A percentile compares a stretch with the other conserved stretches of the same genome.
Conservation (phyloP, 2,888 invertebrate genomes). For the Eulithis prunata region DNA sequence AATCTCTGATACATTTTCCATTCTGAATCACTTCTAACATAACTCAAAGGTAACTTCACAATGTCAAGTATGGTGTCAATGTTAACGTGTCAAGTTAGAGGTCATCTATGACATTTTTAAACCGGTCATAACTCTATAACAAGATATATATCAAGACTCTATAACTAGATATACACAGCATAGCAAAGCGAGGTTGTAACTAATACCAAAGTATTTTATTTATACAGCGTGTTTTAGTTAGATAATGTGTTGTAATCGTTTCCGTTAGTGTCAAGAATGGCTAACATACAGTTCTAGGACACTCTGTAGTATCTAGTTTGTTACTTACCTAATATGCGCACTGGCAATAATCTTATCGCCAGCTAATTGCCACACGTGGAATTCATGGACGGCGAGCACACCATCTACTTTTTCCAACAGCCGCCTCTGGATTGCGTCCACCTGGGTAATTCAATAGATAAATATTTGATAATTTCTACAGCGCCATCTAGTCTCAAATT, state of each 20-base stretch:
- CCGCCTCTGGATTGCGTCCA: slow-evolving; percentile 95
- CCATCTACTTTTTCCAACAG: slow-evolving; percentile 96
- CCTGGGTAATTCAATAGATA: slow-evolving; percentile 73
- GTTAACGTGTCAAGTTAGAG: slow-evolving; percentile 10
- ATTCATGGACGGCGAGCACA: slow-evolving; percentile 97
- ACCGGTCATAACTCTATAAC: slow-evolving; percentile 4
- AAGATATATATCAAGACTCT: too few species aligned
- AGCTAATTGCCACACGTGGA: slow-evolving; percentile 99
- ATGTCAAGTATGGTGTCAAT: slow-evolving; percentile 31
- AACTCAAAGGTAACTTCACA: slow-evolving; percentile 5
- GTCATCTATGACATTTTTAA: slow-evolving; percentile 1
- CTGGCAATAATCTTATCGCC: slow-evolving; percentile 98
- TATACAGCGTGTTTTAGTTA: too few species aligned
- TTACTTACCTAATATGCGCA: slow-evolving; percentile 94
- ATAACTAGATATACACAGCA: background rate
- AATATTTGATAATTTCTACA: background rate
- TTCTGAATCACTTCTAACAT: slow-evolving; percentile 2
- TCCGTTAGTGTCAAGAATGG: too few species aligned
- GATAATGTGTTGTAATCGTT: too few species aligned
- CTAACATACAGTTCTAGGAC: too few species aligned
- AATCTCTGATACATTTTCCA: slow-evolving; percentile 21
- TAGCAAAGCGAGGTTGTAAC: too few species aligned
- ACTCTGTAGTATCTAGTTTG: background rate
- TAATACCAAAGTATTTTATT: too few species aligned
- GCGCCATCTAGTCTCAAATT: background rate